Percentiles rank a stretch among this genome's conserved stretches.
Evolutionary conservation across 2,888 invertebrate genomes (phyloP).

Genomic region (Archaeoteleia sp.): DNA sequence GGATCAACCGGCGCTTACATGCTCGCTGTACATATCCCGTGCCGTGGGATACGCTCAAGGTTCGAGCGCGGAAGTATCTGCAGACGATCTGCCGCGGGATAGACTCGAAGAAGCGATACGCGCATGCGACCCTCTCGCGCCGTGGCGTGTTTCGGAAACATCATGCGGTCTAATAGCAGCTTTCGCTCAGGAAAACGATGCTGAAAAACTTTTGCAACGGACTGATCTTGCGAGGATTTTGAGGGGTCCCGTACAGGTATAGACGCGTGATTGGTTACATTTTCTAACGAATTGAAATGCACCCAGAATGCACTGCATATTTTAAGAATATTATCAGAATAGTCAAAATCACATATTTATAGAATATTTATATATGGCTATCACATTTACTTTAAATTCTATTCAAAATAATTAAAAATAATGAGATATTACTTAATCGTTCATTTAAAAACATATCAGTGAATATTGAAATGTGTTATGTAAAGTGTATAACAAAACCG

Average conservation of each 20-base stretch:
- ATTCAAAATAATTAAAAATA: too few species aligned
- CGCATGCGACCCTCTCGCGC: constrained; percentile 58
- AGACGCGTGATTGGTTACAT: too few species aligned
- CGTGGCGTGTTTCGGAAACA: constrained; percentile 70
- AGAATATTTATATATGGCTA: too few species aligned
- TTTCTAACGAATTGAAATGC: too few species aligned
- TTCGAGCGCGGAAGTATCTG: constrained; percentile 41
- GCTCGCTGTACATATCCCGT: constrained; percentile 68
- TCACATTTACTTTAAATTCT: too few species aligned
- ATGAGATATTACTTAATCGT: too few species aligned
- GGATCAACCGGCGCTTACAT: constrained; percentile 57
- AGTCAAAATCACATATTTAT: too few species aligned
- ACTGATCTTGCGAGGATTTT: constrained; percentile 73
- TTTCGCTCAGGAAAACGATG: constrained; percentile 72
- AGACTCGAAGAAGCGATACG: constrained; percentile 67
- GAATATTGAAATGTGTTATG: too few species aligned
- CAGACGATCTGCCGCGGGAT: constrained; percentile 55
- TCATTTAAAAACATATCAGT: too few species aligned
- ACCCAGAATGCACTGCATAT: too few species aligned
- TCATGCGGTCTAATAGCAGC: constrained; percentile 74
- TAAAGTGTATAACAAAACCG: too few species aligned
- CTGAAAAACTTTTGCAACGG: constrained; percentile 72
- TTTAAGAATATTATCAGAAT: too few species aligned
- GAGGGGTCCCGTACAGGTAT: constrained; percentile 73
- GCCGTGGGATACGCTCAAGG: constrained; percentile 58